Evolutionary conservation across 2,888 invertebrate genomes (phyloP).

Genomic region (Tryphoninae sp.): DNA sequence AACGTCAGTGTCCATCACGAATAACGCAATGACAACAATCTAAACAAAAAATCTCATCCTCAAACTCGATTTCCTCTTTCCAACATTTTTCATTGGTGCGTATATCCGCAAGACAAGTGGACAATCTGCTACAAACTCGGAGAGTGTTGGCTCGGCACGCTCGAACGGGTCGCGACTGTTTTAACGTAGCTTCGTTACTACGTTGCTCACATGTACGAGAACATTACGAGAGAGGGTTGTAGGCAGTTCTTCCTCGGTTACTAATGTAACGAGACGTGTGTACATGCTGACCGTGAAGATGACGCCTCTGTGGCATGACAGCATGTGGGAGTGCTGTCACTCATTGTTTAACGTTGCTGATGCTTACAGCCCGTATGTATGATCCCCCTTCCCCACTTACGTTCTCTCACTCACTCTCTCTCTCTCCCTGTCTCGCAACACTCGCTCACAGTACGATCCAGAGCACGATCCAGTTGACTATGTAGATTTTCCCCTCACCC

Average conservation of each 20-base stretch:
- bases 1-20: neutral
- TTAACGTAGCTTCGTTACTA: conserved; percentile 26
- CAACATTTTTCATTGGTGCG: conserved; percentile 16
- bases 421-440: conserved; percentile 19
- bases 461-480: conserved; percentile 50
- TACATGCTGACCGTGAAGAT: conserved; percentile 72
- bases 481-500: conserved; percentile 25
- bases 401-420: neutral
- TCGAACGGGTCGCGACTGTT: neutral
- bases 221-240: conserved; percentile 45
- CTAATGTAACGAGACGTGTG: conserved; percentile 55
- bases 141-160: too few species aligned
- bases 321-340: conserved; percentile 81
- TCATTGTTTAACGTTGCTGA: conserved; percentile 76
- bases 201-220: conserved; percentile 29
- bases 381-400: neutral
- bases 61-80: conserved; percentile 1
- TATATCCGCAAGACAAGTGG: too few species aligned
- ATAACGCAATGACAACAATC: conserved; percentile 2
- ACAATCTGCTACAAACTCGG: too few species aligned
- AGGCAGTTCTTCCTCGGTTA: conserved; percentile 44
- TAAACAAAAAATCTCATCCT: conserved; percentile 55
- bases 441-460: conserved; percentile 44
- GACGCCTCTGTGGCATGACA: conserved; percentile 74
- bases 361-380: conserved; percentile 36